phyloP scores from a whole-genome alignment of 2,797 vertebrate genomes.

The Phaenicophaeus curvirostris region DNA sequence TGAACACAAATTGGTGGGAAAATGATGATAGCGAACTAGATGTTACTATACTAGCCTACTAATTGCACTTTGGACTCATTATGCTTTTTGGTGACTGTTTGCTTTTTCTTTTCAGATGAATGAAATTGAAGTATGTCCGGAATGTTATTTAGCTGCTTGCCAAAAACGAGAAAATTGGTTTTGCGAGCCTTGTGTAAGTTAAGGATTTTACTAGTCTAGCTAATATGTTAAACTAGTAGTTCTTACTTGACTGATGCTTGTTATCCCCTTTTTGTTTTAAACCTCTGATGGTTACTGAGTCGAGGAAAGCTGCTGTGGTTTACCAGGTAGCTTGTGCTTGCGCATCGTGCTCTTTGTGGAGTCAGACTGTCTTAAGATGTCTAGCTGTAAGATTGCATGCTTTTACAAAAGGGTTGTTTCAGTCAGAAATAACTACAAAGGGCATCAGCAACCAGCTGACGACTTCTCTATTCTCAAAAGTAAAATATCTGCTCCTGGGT shows the following conservation, averaged over 20 bases:
- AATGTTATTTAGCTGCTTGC: conserved; percentile 98
- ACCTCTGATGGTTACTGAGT: neutral
- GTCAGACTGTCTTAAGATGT: neutral
- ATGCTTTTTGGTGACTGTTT: neutral
- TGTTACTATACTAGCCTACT: no score
- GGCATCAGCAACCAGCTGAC: neutral
- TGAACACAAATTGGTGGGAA: neutral
- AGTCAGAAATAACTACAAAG: neutral
- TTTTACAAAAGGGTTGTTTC: neutral
- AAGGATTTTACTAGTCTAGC: neutral
- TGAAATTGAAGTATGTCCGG: conserved; percentile 98
- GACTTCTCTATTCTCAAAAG: neutral
- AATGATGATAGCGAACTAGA: neutral
- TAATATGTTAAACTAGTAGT: neutral
- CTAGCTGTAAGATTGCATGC: neutral
- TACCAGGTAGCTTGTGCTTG: neutral
- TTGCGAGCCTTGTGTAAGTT: conserved; percentile 98
- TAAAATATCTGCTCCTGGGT: neutral
- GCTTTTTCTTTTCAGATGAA: conserved; percentile 89
- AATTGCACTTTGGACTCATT: neutral
- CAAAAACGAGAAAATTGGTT: conserved; percentile 99
- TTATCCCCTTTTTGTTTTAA: neutral
- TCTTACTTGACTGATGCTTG: neutral
- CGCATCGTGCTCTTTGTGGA: neutral
- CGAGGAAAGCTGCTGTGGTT: neutral